Percentiles rank a stretch among this genome's conserved stretches.
phyloP scores from a whole-genome alignment of 2,113 vertebrate genomes.

The Lepisosteus oculatus region DNA sequence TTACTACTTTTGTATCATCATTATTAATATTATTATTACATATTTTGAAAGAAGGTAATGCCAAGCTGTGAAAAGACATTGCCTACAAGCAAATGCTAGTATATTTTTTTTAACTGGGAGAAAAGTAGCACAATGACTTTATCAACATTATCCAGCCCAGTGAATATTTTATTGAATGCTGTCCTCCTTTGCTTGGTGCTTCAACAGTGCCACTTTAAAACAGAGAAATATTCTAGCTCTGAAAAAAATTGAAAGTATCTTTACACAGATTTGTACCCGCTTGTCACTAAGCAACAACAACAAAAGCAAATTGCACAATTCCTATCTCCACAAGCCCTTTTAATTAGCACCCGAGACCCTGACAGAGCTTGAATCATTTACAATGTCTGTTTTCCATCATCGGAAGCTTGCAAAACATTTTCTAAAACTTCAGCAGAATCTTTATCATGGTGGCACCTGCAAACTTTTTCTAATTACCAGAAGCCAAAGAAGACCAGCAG shows the following conservation, averaged over 20 bases:
- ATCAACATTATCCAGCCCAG: too few relatives aligned
- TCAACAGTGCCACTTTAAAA: conserved; percentile 26
- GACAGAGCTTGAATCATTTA: background rate
- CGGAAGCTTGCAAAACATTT: background rate
- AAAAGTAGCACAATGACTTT: too few relatives aligned
- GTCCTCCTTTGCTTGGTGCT: conserved; percentile 32
- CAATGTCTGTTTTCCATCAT: conserved; percentile 1
- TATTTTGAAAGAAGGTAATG: too few relatives aligned
- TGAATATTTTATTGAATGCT: conserved; percentile 21
- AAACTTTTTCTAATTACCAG: conserved; percentile 3
- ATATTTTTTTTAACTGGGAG: too few relatives aligned
- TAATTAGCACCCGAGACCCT: conserved; percentile 4
- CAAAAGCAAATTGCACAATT: background rate
- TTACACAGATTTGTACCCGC: conserved; percentile 24
- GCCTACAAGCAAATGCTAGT: too few relatives aligned
- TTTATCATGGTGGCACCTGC: background rate
- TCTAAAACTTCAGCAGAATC: conserved; percentile 7
- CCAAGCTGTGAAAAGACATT: too few relatives aligned
- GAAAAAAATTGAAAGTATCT: conserved; percentile 33
- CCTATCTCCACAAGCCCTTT: background rate
- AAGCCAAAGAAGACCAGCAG: background rate
- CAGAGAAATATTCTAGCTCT: conserved; percentile 22
- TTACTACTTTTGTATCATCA: too few relatives aligned
- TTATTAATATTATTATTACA: too few relatives aligned
- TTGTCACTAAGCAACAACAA: conserved; percentile 19